These are phyloP conservation scores for Drosophila kurseongensis DNA, from an alignment of 1,140 invertebrate genomes.

Conservation along the genomic window DNA sequence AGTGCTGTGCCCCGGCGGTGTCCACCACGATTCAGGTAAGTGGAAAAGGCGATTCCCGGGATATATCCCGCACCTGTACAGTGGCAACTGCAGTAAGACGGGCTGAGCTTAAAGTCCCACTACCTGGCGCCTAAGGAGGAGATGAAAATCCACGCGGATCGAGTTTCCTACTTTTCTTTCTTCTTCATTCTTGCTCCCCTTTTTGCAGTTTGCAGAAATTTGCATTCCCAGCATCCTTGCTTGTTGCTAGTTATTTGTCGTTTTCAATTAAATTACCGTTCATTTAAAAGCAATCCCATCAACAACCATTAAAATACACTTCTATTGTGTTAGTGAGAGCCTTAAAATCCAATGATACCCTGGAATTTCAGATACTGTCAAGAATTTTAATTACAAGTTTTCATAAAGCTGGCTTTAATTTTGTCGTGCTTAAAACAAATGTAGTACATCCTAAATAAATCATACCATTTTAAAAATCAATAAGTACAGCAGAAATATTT, in stretches of 20 bases:
- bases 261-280: slow-evolving; percentile 59
- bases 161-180: slow-evolving; percentile 1
- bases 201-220: slow-evolving; percentile 15
- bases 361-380: neutral
- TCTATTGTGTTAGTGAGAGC: neutral
- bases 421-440: too few relatives aligned
- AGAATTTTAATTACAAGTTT: too few relatives aligned
- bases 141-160: neutral
- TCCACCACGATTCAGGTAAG: slow-evolving; percentile 87
- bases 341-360: slow-evolving; percentile 14
- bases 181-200: slow-evolving; percentile 5
- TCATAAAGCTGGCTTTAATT: too few relatives aligned
- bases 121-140: slow-evolving; percentile 13
- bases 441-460: too few relatives aligned
- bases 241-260: slow-evolving; percentile 42
- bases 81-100: slow-evolving; percentile 31
- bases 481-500: neutral
- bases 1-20: slow-evolving; percentile 87
- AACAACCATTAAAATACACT: slow-evolving; percentile 16
- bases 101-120: slow-evolving; percentile 12
- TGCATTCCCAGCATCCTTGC: slow-evolving; percentile 7
- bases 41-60: neutral
- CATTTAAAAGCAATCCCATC: slow-evolving; percentile 54
- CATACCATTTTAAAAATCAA: too few relatives aligned
- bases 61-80: neutral